These are phyloP conservation scores for Anoura caudifer DNA, from an alignment of 2,113 vertebrate genomes.

Conservation along the genomic window DNA sequence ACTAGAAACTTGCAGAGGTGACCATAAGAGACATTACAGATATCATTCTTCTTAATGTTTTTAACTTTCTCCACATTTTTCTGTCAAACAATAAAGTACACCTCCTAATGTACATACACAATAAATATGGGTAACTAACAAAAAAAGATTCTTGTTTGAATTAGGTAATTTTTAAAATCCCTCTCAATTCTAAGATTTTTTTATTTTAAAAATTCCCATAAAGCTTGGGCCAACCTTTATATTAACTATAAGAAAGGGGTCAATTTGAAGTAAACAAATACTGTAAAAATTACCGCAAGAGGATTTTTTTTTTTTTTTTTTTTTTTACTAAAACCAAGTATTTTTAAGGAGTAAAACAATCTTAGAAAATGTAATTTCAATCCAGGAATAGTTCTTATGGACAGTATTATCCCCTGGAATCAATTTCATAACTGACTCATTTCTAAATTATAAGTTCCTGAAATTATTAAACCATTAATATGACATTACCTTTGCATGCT, in stretches of 20 bases:
- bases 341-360: neutral
- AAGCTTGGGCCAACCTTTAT: neutral
- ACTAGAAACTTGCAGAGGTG: neutral
- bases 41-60: neutral
- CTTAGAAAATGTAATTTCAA: neutral
- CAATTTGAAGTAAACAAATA: neutral
- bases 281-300: neutral
- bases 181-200: neutral
- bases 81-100: no score
- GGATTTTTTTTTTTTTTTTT: neutral
- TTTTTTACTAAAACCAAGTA: neutral
- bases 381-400: neutral
- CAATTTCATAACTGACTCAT: neutral
- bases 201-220: neutral
- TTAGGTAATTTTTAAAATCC: neutral
- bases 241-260: neutral
- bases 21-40: neutral
- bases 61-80: no score
- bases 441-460: neutral
- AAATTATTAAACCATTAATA: neutral
- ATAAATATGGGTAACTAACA: no score
- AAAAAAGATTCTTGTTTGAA: neutral
- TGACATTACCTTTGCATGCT: conserved; percentile 94
- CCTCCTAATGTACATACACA: no score
- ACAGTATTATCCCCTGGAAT: neutral